Evolutionary conservation across 2,888 invertebrate species (phyloP), one percentile per base, ranked within the genome.

Genomic region (Phaedon cochleariae): DNA sequence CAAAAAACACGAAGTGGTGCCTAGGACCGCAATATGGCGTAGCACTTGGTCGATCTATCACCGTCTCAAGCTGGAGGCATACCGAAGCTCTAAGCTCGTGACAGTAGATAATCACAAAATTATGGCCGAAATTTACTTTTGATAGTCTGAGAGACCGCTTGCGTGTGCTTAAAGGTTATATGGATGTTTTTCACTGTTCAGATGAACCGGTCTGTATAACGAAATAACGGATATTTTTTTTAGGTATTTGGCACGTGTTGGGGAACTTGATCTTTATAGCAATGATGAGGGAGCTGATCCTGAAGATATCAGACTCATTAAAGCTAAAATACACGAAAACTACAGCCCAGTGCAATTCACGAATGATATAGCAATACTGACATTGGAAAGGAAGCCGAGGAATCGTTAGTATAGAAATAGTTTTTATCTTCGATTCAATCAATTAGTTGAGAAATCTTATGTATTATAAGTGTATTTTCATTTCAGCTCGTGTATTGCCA

Each of bases 361-460:
- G 51, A 91, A 92, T 74, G 96, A 97, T 79, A 91, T 97, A 64
- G 95, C 92, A 0, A 79, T 97, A 1, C 80, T 96, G 0, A 87
- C 87, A 64, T 81, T 95, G 55, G 83, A 85, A 2, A 76, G 67
- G 45, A 55, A 31, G 15, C 67, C 70, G n/a, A 67, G 26, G 20
- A 71, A 68, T 67, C 71, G 77, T 76, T 64, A 74, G 89, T 1
- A 75, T 18, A 17, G 10, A 9, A 53, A n/a, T n/a, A n/a, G n/a
- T n/a, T n/a, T n/a, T n/a, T n/a, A n/a, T n/a, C n/a, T n/a, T n/a
- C n/a, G n/a, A n/a, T n/a, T n/a, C n/a, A n/a, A n/a, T n/a, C n/a
- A n/a, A n/a, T n/a, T n/a, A n/a, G n/a, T n/a, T n/a, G n/a, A n/a
- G n/a, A n/a, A n/a, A n/a, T n/a, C n/a, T n/a, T n/a, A n/a, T n/a